Base-by-base conservation (phyloP, 64 coral and sea anemone species). In the Dendrophyllia cribrosa region DNA sequence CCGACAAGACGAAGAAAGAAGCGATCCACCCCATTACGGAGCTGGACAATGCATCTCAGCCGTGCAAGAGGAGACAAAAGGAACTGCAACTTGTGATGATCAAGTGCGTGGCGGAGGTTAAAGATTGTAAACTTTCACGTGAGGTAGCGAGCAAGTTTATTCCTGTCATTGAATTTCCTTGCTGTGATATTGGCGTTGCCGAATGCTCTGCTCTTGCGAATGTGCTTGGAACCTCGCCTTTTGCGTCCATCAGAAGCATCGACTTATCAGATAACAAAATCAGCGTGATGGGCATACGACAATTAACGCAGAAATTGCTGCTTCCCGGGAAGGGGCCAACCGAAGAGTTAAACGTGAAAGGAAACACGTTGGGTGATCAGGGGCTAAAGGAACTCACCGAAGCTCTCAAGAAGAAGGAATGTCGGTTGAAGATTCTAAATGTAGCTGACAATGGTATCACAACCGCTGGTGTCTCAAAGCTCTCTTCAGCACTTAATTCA, bases 331-430 rank as follows among this genome's bases (percentile, higher is more conserved):
- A 75, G 16, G 72, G 72, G 43, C 72, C 72, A 75, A 75, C 72
- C 14, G 44, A 75, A 13, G 72, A 75, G 44, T 75, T 75, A 19
- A 75, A 75, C 47, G 45, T 75, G 15, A 47, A 50, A 43, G 44
- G 15, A n/a, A 75, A 75, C 44, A 50, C 47, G 44, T 20, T 75
- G 72, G 72, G 17, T 20, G 72, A 75, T n/a, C 43, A 75, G 16
- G 72, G 72, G 20, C 43, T 75, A 1, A 12, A 51, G 44, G 45
- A 75, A 75, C 12, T 75, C 11, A 75, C 72, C 5, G 72, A 75
- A 75, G 72, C 72, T 75, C 72, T 75, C 19, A 75, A 49, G 72
- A 75, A 75, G 46, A 75, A 19, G 72, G 72, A 75, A 51, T 75
- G 72, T 20, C 12, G 44, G 5, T 17, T 75, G 46, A 75, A 75